Conservation (phyloP, 2,888 invertebrate species). For the Sphaeridia pumilis region DNA sequence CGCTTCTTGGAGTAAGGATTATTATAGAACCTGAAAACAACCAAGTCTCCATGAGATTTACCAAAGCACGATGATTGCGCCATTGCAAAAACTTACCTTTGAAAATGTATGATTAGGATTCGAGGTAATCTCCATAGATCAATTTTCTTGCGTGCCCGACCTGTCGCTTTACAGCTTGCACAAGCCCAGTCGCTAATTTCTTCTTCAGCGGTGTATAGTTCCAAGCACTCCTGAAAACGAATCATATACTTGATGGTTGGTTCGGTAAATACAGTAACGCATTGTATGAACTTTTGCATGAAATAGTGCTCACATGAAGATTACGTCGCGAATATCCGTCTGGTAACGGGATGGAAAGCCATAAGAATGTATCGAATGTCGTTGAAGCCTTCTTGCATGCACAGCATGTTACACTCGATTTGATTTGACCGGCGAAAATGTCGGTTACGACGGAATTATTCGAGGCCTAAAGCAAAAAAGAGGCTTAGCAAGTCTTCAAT, state of each 20-base stretch:
- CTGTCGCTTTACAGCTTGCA: constrained; percentile 62
- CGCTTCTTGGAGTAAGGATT: constrained; percentile 48
- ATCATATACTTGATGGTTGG: neutral
- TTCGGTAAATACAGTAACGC: neutral
- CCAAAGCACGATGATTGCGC: too few species aligned
- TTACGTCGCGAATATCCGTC: constrained; percentile 39
- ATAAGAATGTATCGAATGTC: constrained; percentile 81
- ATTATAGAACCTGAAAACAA: constrained; percentile 45
- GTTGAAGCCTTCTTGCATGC: constrained; percentile 62
- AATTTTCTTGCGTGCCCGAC: constrained; percentile 69
- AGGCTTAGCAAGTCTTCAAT: too few species aligned
- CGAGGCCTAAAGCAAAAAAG: constrained; percentile 44
- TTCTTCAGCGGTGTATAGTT: constrained; percentile 66
- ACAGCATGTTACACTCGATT: constrained; percentile 65
- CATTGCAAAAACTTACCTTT: constrained; percentile 51
- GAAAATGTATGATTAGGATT: constrained; percentile 75
- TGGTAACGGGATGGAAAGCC: constrained; percentile 68
- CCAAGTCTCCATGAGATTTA: too few species aligned
- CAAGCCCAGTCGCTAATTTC: constrained; percentile 76
- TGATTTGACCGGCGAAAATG: constrained; percentile 75
- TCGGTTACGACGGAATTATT: constrained; percentile 61
- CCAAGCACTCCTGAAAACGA: constrained; percentile 55
- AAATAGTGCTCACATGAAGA: too few species aligned
- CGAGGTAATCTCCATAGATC: constrained; percentile 74
- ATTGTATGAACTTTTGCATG: too few species aligned